Evolutionary conservation across 1,140 invertebrate genomes (phyloP).

Genomic region (Trissolcus basalis): DNA sequence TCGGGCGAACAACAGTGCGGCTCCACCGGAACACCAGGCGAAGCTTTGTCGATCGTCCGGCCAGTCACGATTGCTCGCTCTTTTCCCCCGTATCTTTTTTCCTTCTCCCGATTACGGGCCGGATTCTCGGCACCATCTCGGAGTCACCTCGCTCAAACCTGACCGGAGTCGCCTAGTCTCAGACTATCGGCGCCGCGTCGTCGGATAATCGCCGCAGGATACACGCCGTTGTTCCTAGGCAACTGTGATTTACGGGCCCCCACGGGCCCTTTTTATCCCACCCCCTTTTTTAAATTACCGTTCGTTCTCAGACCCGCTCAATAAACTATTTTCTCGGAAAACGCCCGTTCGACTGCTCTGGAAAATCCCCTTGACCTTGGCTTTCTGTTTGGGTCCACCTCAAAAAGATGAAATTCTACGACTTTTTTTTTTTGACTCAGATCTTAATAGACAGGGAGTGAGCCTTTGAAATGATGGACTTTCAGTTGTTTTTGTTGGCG

Average conservation of each 20-base stretch:
- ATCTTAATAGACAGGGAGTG: no score
- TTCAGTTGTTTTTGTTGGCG: no score
- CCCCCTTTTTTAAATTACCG: slow-evolving; percentile 16
- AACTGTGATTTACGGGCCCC: slow-evolving; percentile 24
- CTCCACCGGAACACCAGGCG: slow-evolving; percentile 63
- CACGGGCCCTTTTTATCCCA: slow-evolving; percentile 1
- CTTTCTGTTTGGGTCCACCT: no score
- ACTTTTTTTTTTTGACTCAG: no score
- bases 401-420: no score
- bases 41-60: slow-evolving; percentile 41
- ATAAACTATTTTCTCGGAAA: slow-evolving; percentile 2
- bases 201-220: slow-evolving; percentile 40
- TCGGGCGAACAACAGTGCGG: slow-evolving; percentile 67
- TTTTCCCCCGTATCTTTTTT: slow-evolving; percentile 6
- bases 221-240: slow-evolving; percentile 46
- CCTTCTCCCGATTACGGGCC: not conserved
- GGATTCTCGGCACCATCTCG: slow-evolving; percentile 2
- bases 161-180: slow-evolving; percentile 34
- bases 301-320: slow-evolving; percentile 1
- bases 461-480: no score
- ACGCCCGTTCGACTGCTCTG: not conserved
- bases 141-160: slow-evolving; percentile 10
- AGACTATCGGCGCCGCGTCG: slow-evolving; percentile 48
- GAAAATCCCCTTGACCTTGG: slow-evolving; percentile 1
- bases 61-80: slow-evolving; percentile 38